phyloP scores from a whole-genome alignment of 1,140 invertebrate genomes.

The Neodiprion virginianus region DNA sequence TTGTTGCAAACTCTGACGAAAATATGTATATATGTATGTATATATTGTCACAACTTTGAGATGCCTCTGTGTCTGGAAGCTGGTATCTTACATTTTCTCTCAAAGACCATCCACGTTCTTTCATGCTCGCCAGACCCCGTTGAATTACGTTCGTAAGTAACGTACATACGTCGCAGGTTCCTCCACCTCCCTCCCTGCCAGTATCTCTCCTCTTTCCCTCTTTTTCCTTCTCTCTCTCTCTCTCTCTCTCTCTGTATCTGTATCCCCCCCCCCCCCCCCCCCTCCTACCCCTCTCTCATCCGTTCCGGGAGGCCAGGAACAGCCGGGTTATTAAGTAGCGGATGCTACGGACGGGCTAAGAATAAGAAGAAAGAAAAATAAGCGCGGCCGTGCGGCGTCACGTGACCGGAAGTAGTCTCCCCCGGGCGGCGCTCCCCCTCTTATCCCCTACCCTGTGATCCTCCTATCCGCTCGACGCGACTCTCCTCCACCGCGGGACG shows the following conservation, averaged over 20 bases:
- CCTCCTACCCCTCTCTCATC: neutral
- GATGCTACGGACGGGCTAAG: conserved; percentile 55
- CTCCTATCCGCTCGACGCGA: neutral
- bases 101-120: too few species aligned
- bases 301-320: conserved; percentile 33
- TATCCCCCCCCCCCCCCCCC: neutral
- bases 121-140: neutral
- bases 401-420: conserved; percentile 60
- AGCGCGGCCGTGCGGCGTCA: conserved; percentile 57
- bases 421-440: conserved; percentile 40
- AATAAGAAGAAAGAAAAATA: conserved; percentile 64
- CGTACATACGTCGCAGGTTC: neutral
- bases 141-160: neutral
- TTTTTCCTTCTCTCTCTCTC: conserved; percentile 13
- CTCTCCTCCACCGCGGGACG: neutral
- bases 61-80: too few species aligned
- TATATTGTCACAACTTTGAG: too few species aligned
- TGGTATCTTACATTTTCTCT: too few species aligned
- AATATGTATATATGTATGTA: too few species aligned
- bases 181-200: neutral
- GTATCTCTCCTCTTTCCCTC: conserved; percentile 11
- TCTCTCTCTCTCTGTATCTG: conserved; percentile 13
- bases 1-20: too few species aligned
- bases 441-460: conserved; percentile 31
- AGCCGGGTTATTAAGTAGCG: conserved; percentile 56